Conservation (phyloP, 2,888 invertebrate genomes). For the Pardosa pseudoannulata region DNA sequence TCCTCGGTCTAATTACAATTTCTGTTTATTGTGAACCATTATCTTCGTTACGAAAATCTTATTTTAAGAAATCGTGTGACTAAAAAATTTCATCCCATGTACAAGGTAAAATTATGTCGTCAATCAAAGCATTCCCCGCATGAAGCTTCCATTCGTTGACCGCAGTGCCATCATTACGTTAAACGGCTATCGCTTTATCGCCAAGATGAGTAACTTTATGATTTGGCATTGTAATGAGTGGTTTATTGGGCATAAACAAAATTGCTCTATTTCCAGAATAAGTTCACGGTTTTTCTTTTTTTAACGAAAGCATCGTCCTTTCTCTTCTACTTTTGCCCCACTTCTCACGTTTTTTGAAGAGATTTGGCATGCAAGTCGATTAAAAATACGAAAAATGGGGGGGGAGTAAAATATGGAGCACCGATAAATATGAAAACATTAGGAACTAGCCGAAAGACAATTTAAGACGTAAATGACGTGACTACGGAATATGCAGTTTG, state of each 20-base stretch:
- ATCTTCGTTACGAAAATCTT: too few relatives aligned
- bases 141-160: too few relatives aligned
- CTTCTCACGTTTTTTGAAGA: constrained; percentile 19
- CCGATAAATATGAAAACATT: neutral
- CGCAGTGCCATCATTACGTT: too few relatives aligned
- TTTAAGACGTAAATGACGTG: constrained; percentile 1
- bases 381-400: neutral
- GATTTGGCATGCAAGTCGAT: neutral
- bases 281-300: neutral
- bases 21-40: too few relatives aligned
- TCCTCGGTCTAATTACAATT: too few relatives aligned
- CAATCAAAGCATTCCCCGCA: too few relatives aligned
- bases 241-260: neutral
- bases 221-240: neutral
- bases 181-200: too few relatives aligned
- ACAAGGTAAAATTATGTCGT: too few relatives aligned
- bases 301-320: neutral
- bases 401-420: neutral
- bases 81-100: too few relatives aligned
- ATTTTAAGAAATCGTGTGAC: too few relatives aligned
- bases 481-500: constrained; percentile 11
- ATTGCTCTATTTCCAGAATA: neutral
- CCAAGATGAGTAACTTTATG: neutral
- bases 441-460: neutral
- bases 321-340: neutral